Base-by-base conservation (phyloP, 2,113 vertebrate species). In the Mesitornis unicolor region DNA sequence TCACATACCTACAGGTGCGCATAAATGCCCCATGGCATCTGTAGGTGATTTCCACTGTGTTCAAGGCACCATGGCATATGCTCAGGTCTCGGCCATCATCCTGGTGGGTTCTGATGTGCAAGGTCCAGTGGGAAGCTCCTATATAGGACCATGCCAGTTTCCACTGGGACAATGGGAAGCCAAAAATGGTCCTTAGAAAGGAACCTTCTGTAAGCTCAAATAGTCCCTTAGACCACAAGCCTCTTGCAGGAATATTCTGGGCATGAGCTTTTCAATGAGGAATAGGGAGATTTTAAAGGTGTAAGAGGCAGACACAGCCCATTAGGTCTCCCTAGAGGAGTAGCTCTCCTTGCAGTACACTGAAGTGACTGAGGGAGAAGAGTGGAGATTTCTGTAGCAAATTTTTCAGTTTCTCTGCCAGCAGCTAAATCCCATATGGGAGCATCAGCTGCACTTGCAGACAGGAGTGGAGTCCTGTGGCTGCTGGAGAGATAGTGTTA, bases 401-500 rank as follows among this genome's bases (percentile, higher is more conserved):
- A 87, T 97, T 80, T 50, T 63, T 93, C 71, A 54, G 21, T 93
- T 97, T 96, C 91, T 93, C 78, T 96, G 94, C 94, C 89, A 97
- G 89, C 81, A 95, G 94, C 91, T 79, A 95, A 94, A 93, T 96
- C 95, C 94, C 96, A 95, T 94, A 96, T 94, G 95, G 95, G 95
- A 97, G 96, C 91, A 94, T 95, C 93, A 96, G 91, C 94, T 97
- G 95, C 89, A 93, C 81, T 95, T 95, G 89, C 95, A 97, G 95
- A 96, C 95, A 97, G 84, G 74, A 95, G 87, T 71, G 77, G 91
- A 93, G 89, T 96, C 94, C 95, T 97, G 91, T 94, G 94, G 95
- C 91, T 97, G 95, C 93, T 96, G 91, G 89, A 96, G 94, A 94
- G 84, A 95, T 64, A 82, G 91, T 21, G 94, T 95, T 94, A 91